Evolutionary conservation across 2,888 invertebrate genomes (phyloP), one percentile per base, ranked within the genome.

Genomic region (Creontiades dilutus): DNA sequence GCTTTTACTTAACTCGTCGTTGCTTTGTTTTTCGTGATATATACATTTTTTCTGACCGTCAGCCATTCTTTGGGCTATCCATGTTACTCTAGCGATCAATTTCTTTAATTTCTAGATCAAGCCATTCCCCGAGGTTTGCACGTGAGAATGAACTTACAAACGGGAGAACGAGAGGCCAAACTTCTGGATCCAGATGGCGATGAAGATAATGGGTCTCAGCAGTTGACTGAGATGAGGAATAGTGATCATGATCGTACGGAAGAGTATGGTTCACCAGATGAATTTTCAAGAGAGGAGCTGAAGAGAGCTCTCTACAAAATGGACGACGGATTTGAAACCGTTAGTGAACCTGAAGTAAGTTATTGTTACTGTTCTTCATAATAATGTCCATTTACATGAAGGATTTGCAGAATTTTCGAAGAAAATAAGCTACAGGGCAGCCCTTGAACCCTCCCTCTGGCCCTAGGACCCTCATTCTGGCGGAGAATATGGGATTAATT

Each of bases 101-200:
- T 85, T 19, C 0, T 57, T 55, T 82, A n/a, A 47, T 52, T 48
- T 27, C 76, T 91, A 96, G 97, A 96, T 90, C 96, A 96, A 93
- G 94, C 94, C 23, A 94, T 97, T 92, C 97, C 97, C 0, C 93
- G 94, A 90, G 97, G 97, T 0, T 93, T 97, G 3, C 97, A 97
- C 93, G 94, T 97, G 7, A 94, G 96, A 82, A 94, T 97, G 90
- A 96, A 97, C 93, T 93, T 97, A n/a, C 93, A 95, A 93, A 97
- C 96, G 14, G 96, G 96, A 0, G 92, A 94, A 91, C 96, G 95
- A 61, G 96, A 97, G 93, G 97, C 96, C 0, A 97, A 96, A 93
- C 93, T 97, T 55, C 92, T 96, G 91, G 95, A 95, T 80, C 80
- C 85, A 4, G 89, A 91, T 19, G 91, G 91, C 46, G 92, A 93